Conservation (phyloP, 2,888 invertebrate species). For the Diarsia rubi region DNA sequence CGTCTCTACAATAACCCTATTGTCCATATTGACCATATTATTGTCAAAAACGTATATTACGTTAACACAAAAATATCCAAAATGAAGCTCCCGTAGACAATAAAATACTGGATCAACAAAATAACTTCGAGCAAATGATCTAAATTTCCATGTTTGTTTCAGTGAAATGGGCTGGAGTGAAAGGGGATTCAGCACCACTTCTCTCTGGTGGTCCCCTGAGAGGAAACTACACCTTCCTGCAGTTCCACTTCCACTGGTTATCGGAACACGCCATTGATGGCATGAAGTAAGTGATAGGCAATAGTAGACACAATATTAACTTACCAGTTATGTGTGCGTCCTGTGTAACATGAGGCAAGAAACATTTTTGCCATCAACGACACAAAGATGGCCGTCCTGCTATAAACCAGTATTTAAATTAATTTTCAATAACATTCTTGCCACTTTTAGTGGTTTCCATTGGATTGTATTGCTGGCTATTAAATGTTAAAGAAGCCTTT, state of each 20-base stretch:
- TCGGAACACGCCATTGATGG: constrained; percentile 95
- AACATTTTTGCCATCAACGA: too few species aligned
- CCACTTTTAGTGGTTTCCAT: neutral
- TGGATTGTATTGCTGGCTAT: neutral
- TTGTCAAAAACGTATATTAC: too few species aligned
- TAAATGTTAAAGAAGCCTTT: neutral
- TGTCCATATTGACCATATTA: too few species aligned
- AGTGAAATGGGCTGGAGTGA: constrained; percentile 80
- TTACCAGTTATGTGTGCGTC: neutral
- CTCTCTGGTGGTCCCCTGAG: constrained; percentile 92
- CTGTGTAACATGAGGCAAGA: neutral
- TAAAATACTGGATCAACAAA: neutral
- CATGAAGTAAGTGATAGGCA: constrained; percentile 83
- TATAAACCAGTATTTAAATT: neutral
- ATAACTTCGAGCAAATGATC: neutral
- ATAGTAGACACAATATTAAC: neutral
- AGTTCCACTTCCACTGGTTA: constrained; percentile 96
- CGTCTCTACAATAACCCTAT: too few species aligned
- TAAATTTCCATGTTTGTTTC: constrained; percentile 27
- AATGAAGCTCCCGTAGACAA: too few species aligned
- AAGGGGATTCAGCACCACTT: constrained; percentile 72
- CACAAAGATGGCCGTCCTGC: neutral
- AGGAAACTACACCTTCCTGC: constrained; percentile 92
- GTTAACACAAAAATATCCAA: too few species aligned
- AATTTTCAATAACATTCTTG: neutral